phyloP scores from a whole-genome alignment of 2,888 invertebrate genomes.

The Antheraea assamensis region DNA sequence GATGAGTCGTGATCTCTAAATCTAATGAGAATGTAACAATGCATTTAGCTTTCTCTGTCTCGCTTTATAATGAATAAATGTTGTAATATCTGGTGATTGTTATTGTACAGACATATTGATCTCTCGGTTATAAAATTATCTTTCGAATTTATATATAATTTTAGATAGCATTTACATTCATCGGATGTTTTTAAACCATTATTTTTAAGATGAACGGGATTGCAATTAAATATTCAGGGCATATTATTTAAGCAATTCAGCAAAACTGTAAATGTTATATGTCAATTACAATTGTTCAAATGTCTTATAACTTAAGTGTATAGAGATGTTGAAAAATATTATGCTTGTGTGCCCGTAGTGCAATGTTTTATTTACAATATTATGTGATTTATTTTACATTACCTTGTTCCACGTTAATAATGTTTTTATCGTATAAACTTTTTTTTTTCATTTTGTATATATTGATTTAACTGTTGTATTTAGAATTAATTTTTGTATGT shows the following conservation, averaged over 20 bases:
- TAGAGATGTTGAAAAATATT: constrained; percentile 52
- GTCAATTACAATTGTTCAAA: constrained; percentile 74
- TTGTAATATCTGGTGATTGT: constrained; percentile 44
- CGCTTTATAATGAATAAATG: constrained; percentile 39
- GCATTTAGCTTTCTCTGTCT: constrained; percentile 51
- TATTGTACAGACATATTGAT: constrained; percentile 54
- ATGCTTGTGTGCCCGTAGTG: constrained; percentile 57
- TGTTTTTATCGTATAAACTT: constrained; percentile 20
- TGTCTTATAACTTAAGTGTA: constrained; percentile 55
- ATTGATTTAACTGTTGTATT: background rate
- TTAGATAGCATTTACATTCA: constrained; percentile 69
- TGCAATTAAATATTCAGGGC: background rate
- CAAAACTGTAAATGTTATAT: constrained; percentile 46
- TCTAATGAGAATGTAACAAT: background rate
- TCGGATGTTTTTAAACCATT: constrained; percentile 39
- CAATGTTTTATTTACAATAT: constrained; percentile 41
- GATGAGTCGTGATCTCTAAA: constrained; percentile 73
- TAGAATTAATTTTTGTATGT: background rate
- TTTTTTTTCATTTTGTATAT: constrained; percentile 10
- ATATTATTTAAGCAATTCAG: constrained; percentile 22
- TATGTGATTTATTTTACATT: constrained; percentile 28
- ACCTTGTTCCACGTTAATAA: constrained; percentile 54
- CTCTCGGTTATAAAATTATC: constrained; percentile 53
- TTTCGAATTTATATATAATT: constrained; percentile 74
- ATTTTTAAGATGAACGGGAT: constrained; percentile 29